Percentiles rank a stretch among this genome's conserved stretches.
phyloP scores from a whole-genome alignment of 2,888 invertebrate genomes.

The Caenorhabditis sp. region DNA sequence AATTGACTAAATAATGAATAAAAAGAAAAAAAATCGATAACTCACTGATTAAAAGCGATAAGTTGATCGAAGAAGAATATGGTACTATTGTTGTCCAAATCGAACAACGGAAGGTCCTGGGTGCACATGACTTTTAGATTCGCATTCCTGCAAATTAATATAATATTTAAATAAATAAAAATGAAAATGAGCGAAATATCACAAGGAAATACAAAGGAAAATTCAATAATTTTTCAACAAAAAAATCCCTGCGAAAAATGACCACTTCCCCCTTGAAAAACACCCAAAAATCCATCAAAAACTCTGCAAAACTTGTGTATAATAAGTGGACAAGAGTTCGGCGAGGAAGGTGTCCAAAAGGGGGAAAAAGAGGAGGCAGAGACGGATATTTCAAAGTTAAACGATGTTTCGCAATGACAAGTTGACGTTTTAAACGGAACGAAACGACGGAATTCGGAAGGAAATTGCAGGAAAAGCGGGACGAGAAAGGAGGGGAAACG shows the following conservation, averaged over 20 bases:
- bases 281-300: slow-evolving; percentile 1
- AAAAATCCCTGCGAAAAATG: slow-evolving; percentile 5
- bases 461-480: neutral
- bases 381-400: slow-evolving; percentile 39
- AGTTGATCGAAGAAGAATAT: slow-evolving; percentile 67
- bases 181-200: neutral
- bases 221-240: neutral
- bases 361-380: neutral
- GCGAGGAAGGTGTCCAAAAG: neutral
- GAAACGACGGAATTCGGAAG: slow-evolving; percentile 6
- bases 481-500: too few relatives aligned
- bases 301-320: slow-evolving; percentile 6
- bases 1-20: too few relatives aligned
- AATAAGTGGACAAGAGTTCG: neutral
- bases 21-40: neutral
- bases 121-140: slow-evolving; percentile 62
- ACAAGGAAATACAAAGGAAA: too few relatives aligned
- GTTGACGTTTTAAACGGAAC: slow-evolving; percentile 28
- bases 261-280: neutral
- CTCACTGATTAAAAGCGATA: slow-evolving; percentile 66
- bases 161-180: neutral
- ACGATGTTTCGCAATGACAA: slow-evolving; percentile 62
- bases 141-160: slow-evolving; percentile 27
- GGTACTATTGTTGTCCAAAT: slow-evolving; percentile 66
- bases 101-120: slow-evolving; percentile 69